Percentiles rank a stretch among this genome's conserved stretches.
Conservation (phyloP, 2,797 vertebrate species). For the Chromis chromis region DNA sequence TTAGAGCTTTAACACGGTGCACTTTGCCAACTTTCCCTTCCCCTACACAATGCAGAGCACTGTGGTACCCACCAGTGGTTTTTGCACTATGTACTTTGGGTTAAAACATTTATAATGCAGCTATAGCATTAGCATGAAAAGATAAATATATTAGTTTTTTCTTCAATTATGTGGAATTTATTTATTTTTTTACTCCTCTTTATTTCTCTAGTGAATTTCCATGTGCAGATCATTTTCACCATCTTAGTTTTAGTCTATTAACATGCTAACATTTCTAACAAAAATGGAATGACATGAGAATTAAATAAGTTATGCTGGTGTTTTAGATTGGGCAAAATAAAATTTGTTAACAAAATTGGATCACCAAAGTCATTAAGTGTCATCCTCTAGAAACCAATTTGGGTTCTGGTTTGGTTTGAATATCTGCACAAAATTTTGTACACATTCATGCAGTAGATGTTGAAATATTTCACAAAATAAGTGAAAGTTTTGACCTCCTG, state of each 20-base stretch:
- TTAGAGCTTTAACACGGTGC: slow-evolving; percentile 70
- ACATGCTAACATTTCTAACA: not conserved
- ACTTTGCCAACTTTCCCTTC: slow-evolving; percentile 70
- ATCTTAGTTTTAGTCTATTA: not conserved
- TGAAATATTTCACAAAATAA: too few species aligned
- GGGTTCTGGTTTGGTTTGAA: not conserved
- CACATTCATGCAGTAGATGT: not conserved
- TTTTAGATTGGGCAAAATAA: too few species aligned
- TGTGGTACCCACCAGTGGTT: slow-evolving; percentile 49
- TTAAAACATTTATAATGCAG: slow-evolving; percentile 66
- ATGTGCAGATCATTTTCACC: not conserved
- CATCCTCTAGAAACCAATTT: too few species aligned
- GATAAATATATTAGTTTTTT: slow-evolving; percentile 28
- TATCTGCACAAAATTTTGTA: not conserved
- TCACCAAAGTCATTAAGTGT: not conserved
- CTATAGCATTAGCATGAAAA: slow-evolving; percentile 52
- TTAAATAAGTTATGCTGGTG: too few species aligned
- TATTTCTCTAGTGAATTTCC: too few species aligned
- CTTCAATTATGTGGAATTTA: not conserved
- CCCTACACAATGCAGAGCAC: slow-evolving; percentile 49
- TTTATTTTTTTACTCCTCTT: too few species aligned
- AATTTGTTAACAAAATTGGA: too few species aligned
- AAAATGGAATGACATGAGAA: too few species aligned
- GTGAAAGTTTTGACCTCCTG: not conserved
- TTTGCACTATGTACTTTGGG: slow-evolving; percentile 51